Evolutionary conservation across 2,888 invertebrate genomes (phyloP), one percentile per base, ranked within the genome.

Genomic region (Epirrhoe tristata): DNA sequence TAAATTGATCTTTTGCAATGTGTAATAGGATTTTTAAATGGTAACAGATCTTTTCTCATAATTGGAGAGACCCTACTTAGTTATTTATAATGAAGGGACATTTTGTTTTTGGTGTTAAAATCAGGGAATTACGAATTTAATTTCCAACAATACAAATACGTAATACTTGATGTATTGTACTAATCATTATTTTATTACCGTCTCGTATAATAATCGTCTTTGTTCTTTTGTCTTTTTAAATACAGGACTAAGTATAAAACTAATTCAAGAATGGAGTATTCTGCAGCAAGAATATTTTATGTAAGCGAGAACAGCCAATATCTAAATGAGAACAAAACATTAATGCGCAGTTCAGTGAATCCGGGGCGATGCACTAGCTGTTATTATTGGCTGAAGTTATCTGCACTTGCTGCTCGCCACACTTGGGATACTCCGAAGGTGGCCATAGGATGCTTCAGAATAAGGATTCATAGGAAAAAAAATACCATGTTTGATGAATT

Each of bases 21-120:
- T 63, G 53, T 66, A 72, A 69, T 67, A 68, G 66, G 62, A 72
- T 66, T 72, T 69, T 68, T 65, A 51, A 57, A 66, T 71, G 67
- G 60, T 66, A 61, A 63, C 46, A 53, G 65, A 58, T 56, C 60
- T 65, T 61, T 63, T 67, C 58, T 65, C 17, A 48, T 69, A 69
- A 67, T 69, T 71, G 71, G 63, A 67, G 66, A 59, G 54, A 69
- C 14, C 2, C 24, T 24, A 24, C 24, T 24, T 24, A 24, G 24
- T 36, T 36, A 36, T 36, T 36, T 36, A 36, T 36, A 36, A 36
- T 8, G 36, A 36, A 36, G 36, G 36, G 10, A 10, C 7, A 10
- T 36, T 8, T 8, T 36, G 36, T 36, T 6, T 36, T 36, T 5
- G 36, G 36, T 1, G 36, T 2, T 24, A 24, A 24, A 24, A 24